A percentile compares a stretch with the other conserved stretches of the same genome.
phyloP scores from a whole-genome alignment of 2,113 vertebrate species.

The Glaucidium brasilianum region DNA sequence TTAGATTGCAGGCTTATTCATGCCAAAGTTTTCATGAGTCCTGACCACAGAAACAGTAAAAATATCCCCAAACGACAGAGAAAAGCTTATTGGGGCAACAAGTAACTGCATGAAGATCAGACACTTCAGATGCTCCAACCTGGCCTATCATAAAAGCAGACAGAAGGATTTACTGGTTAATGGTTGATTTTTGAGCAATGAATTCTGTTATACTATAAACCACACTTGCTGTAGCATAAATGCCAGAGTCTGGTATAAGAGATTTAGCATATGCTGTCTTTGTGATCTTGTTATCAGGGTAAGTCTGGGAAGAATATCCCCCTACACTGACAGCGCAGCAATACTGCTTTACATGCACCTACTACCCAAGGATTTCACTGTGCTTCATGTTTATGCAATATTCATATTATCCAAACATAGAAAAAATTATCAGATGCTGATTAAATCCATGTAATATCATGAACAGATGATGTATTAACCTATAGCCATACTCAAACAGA shows the following conservation, averaged over 20 bases:
- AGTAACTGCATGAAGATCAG: background rate
- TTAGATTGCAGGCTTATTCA: background rate
- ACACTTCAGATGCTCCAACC: background rate
- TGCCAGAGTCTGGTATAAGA: background rate
- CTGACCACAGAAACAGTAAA: background rate
- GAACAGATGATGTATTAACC: background rate
- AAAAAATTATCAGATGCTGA: background rate
- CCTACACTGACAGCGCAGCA: background rate
- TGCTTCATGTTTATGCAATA: background rate
- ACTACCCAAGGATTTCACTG: background rate
- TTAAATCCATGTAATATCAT: background rate
- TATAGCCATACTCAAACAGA: background rate
- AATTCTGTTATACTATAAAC: background rate
- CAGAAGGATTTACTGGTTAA: background rate
- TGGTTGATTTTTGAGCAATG: background rate
- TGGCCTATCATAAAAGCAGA: constrained; percentile 13
- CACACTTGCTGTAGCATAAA: background rate
- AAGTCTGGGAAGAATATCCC: background rate
- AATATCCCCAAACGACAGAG: background rate
- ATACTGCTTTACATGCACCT: background rate
- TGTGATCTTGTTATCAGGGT: background rate
- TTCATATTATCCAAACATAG: background rate
- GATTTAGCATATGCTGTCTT: background rate
- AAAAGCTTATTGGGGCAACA: background rate
- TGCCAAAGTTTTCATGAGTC: background rate